Conservation (phyloP, 2,888 invertebrate species). For the Resseliella maxima region DNA sequence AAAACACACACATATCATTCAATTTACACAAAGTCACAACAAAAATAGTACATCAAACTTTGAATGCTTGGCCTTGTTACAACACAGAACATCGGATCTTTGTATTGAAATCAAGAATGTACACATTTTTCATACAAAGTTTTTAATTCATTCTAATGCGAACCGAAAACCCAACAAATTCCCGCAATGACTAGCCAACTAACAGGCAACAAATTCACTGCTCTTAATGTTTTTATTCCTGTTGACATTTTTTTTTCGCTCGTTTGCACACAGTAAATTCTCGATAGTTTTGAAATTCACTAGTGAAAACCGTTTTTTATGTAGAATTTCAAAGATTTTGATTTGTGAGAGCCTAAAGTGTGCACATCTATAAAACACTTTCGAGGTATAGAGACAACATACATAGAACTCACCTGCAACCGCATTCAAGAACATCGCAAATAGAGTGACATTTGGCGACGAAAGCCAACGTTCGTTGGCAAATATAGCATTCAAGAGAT, state of each 20-base stretch:
- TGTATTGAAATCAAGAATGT: not conserved
- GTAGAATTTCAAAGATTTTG: not conserved
- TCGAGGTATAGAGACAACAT: not conserved
- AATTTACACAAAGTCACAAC: not conserved
- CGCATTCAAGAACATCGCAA: not conserved
- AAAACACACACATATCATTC: conserved; percentile 19
- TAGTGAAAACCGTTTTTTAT: not conserved
- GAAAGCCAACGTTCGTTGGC: not conserved
- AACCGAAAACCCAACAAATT: conserved; percentile 11
- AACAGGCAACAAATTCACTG: not conserved
- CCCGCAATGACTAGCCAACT: not conserved
- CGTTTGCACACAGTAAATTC: not conserved
- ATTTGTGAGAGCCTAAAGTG: not conserved
- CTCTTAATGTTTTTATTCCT: not conserved
- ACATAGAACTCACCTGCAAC: not conserved
- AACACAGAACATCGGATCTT: no score
- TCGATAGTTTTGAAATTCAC: not conserved
- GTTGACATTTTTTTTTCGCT: not conserved
- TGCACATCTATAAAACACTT: not conserved
- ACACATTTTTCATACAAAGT: conserved; percentile 39
- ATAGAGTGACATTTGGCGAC: not conserved
- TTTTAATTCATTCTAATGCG: conserved; percentile 41
- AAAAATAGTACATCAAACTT: not conserved
- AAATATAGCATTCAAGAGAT: not conserved
- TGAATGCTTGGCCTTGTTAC: not conserved